Evolutionary conservation across 92 coral and sea anemone species (phyloP), one percentile per base, ranked within the genome.

Genomic region (Bergia sp.): DNA sequence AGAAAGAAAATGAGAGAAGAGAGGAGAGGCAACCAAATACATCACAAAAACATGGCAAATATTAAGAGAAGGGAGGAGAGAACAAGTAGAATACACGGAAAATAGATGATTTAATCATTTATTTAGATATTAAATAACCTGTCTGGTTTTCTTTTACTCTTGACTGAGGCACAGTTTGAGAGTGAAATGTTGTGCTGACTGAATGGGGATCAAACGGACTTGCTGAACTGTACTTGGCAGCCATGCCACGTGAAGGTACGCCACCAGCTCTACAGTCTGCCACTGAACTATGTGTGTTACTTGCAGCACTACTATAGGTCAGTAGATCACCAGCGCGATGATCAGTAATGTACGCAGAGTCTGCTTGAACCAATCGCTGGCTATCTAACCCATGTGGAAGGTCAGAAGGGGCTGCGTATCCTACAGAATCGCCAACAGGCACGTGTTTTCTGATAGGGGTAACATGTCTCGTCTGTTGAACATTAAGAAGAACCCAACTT

Each of bases 171-270:
- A 66, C 53, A 40, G 77, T 82, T 20, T 11, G 75, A 41, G 76
- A 40, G 75, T 82, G 8, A 3, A 7, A 15, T 41, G 58, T 49
- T 66, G 61, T 67, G 61, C 39, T 47, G 42, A 13, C 49, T 65
- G 86, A 64, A n/a, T 67, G 77, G 20, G 55, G 77, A 67, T 43
- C 38, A 23, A 83, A 83, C 38, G 57, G 77, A 65, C 64, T 43
- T 67, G 86, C 86, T 67, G 58, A 69, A 42, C 77, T 83, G 86
- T 83, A 66, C 50, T 72, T 77, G 50, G 67, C 58, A 83, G 38
- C 23, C n/a, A 18, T 12, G 41, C 23, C 77, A 42, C 58, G 42
- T n/a, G 65, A 43, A 67, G 86, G n/a, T n/a, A 83, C 23, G 12
- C 57, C 77, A 15, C 43, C 43, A 16, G 75, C 57, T 15, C 47